A percentile compares a stretch with the other conserved stretches of the same genome.
These are phyloP conservation scores for Sciaenops ocellatus DNA, from an alignment of 2,797 vertebrate genomes.

Conservation along the genomic window DNA sequence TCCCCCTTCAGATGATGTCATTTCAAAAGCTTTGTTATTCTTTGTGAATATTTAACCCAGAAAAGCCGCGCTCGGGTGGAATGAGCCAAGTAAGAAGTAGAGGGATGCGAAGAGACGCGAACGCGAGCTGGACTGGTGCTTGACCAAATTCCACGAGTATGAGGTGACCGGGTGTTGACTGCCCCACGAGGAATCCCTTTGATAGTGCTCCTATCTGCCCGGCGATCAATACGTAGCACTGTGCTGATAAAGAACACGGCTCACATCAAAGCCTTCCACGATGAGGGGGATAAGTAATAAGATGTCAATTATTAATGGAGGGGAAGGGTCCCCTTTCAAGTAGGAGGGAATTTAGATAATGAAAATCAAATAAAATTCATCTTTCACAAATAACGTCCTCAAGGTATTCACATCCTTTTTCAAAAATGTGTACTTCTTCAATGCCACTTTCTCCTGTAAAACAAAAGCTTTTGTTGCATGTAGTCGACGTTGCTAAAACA, in stretches of 20 bases:
- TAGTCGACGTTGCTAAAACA: neutral
- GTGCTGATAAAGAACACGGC: conserved; percentile 77
- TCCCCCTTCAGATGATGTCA: conserved; percentile 73
- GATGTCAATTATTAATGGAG: conserved; percentile 85
- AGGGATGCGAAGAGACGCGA: conserved; percentile 46
- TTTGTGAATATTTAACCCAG: conserved; percentile 68
- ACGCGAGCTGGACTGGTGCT: conserved; percentile 44
- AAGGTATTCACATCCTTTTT: conserved; percentile 57
- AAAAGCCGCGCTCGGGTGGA: conserved; percentile 41
- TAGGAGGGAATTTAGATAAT: conserved; percentile 78
- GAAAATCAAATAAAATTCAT: conserved; percentile 80
- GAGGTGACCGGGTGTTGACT: conserved; percentile 79
- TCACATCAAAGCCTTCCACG: conserved; percentile 82
- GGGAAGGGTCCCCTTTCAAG: conserved; percentile 83
- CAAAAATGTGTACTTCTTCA: conserved; percentile 5
- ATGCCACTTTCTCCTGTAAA: neutral
- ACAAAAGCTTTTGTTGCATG: conserved; percentile 26
- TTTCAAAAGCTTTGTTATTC: conserved; percentile 66
- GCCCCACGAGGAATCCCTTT: conserved; percentile 84
- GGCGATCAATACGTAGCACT: conserved; percentile 79
- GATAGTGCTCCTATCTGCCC: conserved; percentile 81
- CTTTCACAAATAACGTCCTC: conserved; percentile 67
- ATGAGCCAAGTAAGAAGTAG: conserved; percentile 28
- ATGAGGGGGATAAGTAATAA: conserved; percentile 76
- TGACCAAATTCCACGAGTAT: conserved; percentile 82